Percentiles rank a stretch among this genome's conserved stretches.
These are phyloP conservation scores for Pristionchus maxplancki DNA, from an alignment of 2,888 invertebrate species.

Conservation along the genomic window DNA sequence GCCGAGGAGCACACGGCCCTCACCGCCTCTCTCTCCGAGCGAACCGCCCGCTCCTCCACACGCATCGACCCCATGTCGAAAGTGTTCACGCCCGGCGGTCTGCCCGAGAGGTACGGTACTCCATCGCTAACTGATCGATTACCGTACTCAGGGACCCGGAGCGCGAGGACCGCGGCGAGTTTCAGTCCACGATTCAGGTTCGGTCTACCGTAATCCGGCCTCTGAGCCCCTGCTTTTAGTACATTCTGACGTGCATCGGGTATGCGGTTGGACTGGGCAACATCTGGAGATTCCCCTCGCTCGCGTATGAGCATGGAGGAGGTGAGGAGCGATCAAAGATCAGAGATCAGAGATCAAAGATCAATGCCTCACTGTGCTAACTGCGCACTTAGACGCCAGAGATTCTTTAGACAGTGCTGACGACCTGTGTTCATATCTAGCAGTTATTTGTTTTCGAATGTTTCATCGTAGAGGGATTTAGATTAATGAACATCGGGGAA, in stretches of 20 bases:
- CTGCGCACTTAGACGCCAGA: too few relatives aligned
- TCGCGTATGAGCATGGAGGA: constrained; percentile 68
- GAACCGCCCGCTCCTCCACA: not conserved
- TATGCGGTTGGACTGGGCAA: constrained; percentile 74
- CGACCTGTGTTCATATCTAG: too few relatives aligned
- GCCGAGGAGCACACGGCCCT: constrained; percentile 13
- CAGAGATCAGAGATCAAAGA: constrained; percentile 19
- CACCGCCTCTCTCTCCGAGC: not conserved
- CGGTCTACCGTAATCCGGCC: not conserved
- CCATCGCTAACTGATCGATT: not conserved
- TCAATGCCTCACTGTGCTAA: not conserved
- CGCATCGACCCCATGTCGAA: constrained; percentile 17
- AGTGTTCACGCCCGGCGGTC: constrained; percentile 24
- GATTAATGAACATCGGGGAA: too few relatives aligned
- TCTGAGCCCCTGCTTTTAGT: constrained; percentile 58
- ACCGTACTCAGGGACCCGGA: constrained; percentile 20
- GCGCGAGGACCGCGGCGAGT: constrained; percentile 33
- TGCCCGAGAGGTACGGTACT: not conserved
- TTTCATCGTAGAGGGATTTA: too few relatives aligned
- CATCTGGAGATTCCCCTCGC: constrained; percentile 65
- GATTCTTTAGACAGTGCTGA: too few relatives aligned
- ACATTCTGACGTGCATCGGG: constrained; percentile 71
- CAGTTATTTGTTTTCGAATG: too few relatives aligned
- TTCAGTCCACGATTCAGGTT: constrained; percentile 34
- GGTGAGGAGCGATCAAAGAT: constrained; percentile 66